Conservation (phyloP, 2,888 invertebrate genomes). For the Latrodectus elegans region DNA sequence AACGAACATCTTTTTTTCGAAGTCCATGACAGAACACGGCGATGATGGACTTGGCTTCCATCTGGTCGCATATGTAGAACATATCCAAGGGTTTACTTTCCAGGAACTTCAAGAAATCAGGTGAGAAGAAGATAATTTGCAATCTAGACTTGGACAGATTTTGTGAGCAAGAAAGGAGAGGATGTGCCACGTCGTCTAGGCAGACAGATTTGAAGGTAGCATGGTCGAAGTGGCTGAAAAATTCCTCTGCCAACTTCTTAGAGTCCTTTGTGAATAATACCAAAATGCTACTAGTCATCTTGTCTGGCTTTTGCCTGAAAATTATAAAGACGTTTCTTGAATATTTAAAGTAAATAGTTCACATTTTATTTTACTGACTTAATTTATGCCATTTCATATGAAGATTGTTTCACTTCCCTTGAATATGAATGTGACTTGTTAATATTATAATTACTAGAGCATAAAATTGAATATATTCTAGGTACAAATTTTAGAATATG, state of each 20-base stretch:
- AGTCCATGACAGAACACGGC: conserved; percentile 37
- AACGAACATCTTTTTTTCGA: conserved; percentile 8
- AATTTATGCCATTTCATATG: no score
- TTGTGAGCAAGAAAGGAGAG: not conserved
- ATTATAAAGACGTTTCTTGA: no score
- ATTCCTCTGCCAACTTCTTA: conserved; percentile 15
- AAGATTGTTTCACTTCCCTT: no score
- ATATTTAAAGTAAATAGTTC: no score
- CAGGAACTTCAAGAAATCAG: conserved; percentile 34
- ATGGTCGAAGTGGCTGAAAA: conserved; percentile 8
- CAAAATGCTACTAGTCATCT: conserved; percentile 21
- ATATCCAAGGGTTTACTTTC: conserved; percentile 30
- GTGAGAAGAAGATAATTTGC: conserved; percentile 43
- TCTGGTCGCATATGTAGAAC: conserved; percentile 6
- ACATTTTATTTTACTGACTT: no score
- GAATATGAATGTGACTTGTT: no score
- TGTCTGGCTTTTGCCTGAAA: not conserved
- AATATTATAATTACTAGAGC: no score
- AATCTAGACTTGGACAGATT: conserved; percentile 1
- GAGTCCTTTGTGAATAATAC: conserved; percentile 30
- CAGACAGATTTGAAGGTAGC: conserved; percentile 15
- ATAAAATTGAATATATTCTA: no score
- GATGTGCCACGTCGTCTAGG: conserved; percentile 1
- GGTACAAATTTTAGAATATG: no score
- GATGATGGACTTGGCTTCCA: conserved; percentile 16